These are phyloP conservation scores for Catocala sponsa DNA, from an alignment of 2,888 invertebrate species.

Conservation along the genomic window DNA sequence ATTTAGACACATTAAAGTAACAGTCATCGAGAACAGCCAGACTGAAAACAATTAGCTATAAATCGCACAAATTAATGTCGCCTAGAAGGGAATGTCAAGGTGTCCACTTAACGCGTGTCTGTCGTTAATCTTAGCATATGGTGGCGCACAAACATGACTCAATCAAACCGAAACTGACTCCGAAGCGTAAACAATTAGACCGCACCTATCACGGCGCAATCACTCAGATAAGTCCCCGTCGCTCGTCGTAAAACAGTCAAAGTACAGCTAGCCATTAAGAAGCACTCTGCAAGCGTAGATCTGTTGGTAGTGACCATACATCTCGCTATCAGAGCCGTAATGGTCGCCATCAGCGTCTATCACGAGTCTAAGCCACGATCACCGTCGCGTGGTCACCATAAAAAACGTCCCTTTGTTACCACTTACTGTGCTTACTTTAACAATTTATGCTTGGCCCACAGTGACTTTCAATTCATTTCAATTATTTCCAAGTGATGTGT, in stretches of 20 bases:
- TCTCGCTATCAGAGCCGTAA: constrained; percentile 53
- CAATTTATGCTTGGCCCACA: no score
- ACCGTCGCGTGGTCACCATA: constrained; percentile 42
- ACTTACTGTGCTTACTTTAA: no score
- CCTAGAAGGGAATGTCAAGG: no score
- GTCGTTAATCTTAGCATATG: no score
- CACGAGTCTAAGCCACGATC: constrained; percentile 47
- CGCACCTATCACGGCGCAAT: constrained; percentile 39
- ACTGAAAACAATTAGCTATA: no score
- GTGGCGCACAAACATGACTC: no score
- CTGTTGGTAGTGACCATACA: constrained; percentile 45
- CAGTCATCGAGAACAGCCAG: no score
- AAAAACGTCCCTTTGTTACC: constrained; percentile 40
- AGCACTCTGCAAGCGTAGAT: constrained; percentile 45
- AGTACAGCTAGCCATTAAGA: constrained; percentile 43
- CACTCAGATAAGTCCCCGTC: constrained; percentile 27
- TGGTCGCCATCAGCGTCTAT: constrained; percentile 53
- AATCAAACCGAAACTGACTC: neutral
- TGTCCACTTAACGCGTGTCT: no score
- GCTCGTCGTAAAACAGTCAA: constrained; percentile 46
- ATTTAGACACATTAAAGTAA: no score
- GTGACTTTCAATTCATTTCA: no score
- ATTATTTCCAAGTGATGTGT: neutral
- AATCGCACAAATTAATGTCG: no score
- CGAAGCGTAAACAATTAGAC: constrained; percentile 3